Evolutionary conservation across 2,888 invertebrate species (phyloP), one percentile per base, ranked within the genome.

Genomic region (Pyrrhosoma nymphula): DNA sequence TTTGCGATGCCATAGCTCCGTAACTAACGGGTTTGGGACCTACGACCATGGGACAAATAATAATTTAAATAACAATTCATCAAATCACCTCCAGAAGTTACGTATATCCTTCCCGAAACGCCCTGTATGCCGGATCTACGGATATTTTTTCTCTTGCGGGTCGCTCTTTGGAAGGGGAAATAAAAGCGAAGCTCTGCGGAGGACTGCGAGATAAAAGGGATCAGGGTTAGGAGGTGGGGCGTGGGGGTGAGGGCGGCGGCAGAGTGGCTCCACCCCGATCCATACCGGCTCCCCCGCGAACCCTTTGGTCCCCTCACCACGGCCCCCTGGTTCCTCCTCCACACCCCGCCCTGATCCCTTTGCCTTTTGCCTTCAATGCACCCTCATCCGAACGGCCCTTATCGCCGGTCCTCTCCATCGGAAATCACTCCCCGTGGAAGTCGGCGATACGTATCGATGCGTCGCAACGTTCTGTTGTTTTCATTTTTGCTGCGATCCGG

Each of bases 221-320:
- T 60, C 47, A 47, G 47, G 47, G 60, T 60, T 60, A 60, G 23
- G 60, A 60, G 20, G 60, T 12, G 60, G 23, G 69, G 12, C 10
- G 60, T 2, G 60, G 16, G 16, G 60, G n/a, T n/a, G n/a, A n/a
- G 60, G 60, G 60, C 18, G 16, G 60, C 60, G 18, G 60, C 20
- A 60, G 69, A 69, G 69, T 69, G 26, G 69, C 69, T 69, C 69
- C 69, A n/a, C 69, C 69, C 69, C 69, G 69, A 69, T 69, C 69
- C 69, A 69, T 69, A 69, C 69, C n/a, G 69, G 20, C 69, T 69
- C n/a, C 69, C 69, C 69, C 60, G n/a, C 69, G 69, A n/a, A 26
- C 69, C 69, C 69, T 69, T 69, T 69, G n/a, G n/a, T n/a, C 69
- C 69, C n/a, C 69, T 26, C 69, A 6, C 26, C 69, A 12, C 10